These are phyloP conservation scores for Scolanthus callimorphus DNA, from an alignment of 92 coral and sea anemone genomes.

Conservation along the genomic window DNA sequence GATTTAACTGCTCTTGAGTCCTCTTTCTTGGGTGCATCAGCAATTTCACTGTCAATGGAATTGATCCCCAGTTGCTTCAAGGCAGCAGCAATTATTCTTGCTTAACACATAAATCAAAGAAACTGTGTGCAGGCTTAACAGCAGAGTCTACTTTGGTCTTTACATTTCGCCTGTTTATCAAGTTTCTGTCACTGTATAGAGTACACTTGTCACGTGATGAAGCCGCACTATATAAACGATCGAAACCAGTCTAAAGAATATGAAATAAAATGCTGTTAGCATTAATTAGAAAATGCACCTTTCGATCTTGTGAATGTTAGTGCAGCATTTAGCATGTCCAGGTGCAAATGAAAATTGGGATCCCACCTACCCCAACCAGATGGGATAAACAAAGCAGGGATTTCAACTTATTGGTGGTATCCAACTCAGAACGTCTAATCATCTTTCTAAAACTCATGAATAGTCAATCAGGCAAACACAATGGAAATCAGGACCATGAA, in stretches of 20 bases:
- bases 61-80: constrained; percentile 22
- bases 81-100: constrained; percentile 45
- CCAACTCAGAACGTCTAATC: too few relatives aligned
- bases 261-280: neutral
- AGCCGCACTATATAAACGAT: constrained; percentile 29
- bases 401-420: too few relatives aligned
- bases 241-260: constrained; percentile 29
- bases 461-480: too few relatives aligned
- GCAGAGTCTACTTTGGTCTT: constrained; percentile 47
- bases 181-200: constrained; percentile 43
- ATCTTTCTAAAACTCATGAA: too few relatives aligned
- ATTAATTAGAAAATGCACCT: too few relatives aligned
- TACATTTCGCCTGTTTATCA: constrained; percentile 46
- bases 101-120: constrained; percentile 33
- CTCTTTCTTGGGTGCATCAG: constrained; percentile 12
- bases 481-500: too few relatives aligned
- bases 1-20: constrained; percentile 25
- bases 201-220: constrained; percentile 57
- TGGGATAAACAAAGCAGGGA: too few relatives aligned
- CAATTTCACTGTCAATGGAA: constrained; percentile 23
- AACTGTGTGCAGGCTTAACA: constrained; percentile 49
- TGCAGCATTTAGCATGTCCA: too few relatives aligned
- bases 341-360: too few relatives aligned
- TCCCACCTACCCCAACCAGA: too few relatives aligned
- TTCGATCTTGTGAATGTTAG: too few relatives aligned